phyloP scores from a whole-genome alignment of 1,140 invertebrate species.

The Sitobion miscanthi region DNA sequence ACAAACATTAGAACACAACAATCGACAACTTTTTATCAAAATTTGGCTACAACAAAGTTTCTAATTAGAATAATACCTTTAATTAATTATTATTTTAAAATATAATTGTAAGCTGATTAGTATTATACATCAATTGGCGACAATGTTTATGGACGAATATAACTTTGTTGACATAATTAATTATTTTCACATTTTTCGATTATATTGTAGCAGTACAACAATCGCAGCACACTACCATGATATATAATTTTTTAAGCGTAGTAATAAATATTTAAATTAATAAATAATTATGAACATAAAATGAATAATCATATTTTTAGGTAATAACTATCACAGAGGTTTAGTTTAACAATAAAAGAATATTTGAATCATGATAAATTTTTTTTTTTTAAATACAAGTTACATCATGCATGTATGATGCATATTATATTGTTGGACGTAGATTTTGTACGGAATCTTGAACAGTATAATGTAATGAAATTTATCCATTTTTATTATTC shows the following conservation, averaged over 20 bases:
- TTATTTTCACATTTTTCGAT: not conserved
- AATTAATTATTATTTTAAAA: not conserved
- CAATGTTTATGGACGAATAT: not conserved
- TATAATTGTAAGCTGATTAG: not conserved
- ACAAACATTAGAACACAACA: not conserved
- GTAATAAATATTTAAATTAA: not conserved
- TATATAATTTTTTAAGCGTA: not conserved
- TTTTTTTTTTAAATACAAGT: not conserved
- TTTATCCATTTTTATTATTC: not conserved
- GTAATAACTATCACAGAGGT: constrained; percentile 45
- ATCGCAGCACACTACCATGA: not conserved
- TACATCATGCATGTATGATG: not conserved
- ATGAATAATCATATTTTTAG: not conserved
- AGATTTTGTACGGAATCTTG: not conserved
- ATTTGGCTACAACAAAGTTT: constrained; percentile 20
- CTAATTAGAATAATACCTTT: not conserved
- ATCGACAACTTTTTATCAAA: not conserved
- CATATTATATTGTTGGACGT: not conserved
- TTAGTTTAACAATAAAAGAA: not conserved
- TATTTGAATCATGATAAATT: not conserved
- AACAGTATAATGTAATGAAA: not conserved
- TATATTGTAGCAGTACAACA: not conserved
- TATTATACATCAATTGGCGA: not conserved
- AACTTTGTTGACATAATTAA: not conserved
- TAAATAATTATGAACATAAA: not conserved